Base-by-base conservation (phyloP, 1,140 invertebrate genomes). In the Meloidogyne hapla region DNA sequence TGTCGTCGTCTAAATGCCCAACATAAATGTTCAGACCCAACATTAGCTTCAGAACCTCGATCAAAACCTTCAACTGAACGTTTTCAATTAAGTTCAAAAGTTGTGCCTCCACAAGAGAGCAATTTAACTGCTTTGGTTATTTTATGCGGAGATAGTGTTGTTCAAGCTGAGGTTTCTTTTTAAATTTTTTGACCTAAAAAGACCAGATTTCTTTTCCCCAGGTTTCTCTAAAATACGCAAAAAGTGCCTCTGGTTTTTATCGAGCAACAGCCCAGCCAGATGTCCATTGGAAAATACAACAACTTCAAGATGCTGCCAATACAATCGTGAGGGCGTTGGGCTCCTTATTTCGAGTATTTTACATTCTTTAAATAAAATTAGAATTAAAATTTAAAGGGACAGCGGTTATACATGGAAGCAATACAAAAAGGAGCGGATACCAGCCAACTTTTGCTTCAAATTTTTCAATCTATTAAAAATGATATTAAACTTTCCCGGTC, bases 231-330 rank as follows among this genome's bases (percentile, higher is more conserved):
- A 79, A 79, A 42, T 80, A 79, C 4, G 69, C 78, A 48, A 79
- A 79, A 23, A 75, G 65, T 66, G 38, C 78, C 10, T 45, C 62
- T 12, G 78, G 78, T 21, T 72, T 66, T 38, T 79, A 80, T 72
- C 62, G 78, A 4, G 78, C 77, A 40, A 79, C 78, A 18, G 78
- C 78, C 8, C 63, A 65, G 15, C 78, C 78, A 64, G 78, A 79
- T 62, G 48, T 79, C 9, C 78, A 79, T 33, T 79, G 78, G 78
- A 79, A 79, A 64, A 42, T 79, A 40, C 78, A 80, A 80, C 78
- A 79, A 64, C 21, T 79, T n/a, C 67, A 79, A 63, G 78, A 79
- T 74, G 78, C 78, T n/a, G 67, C 69, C 13, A 79, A 79, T 68
- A 23, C 38, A 48, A 56, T 33, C 56, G 78, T 80, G 10, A 33